These are phyloP conservation scores for Ptilorrhoa leucosticta DNA, from an alignment of 2,113 vertebrate species.

Conservation along the genomic window DNA sequence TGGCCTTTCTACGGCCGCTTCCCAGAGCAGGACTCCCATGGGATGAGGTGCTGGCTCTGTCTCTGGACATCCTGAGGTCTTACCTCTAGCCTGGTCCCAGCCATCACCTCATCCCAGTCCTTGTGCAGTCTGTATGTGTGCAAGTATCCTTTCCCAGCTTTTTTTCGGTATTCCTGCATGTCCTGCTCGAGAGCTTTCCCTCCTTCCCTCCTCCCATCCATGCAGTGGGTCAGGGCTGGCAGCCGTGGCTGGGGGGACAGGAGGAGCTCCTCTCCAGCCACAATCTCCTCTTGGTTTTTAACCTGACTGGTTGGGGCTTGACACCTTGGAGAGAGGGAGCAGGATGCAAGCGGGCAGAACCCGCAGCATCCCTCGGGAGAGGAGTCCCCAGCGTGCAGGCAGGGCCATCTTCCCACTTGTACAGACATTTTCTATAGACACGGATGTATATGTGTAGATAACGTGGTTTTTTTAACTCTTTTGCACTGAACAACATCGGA, in stretches of 20 bases:
- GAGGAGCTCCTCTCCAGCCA: background rate
- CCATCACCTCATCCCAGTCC: background rate
- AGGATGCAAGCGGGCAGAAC: background rate
- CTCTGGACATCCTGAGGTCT: background rate
- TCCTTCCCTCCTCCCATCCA: background rate
- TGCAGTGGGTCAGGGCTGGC: background rate
- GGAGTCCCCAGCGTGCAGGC: background rate
- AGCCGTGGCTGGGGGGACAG: background rate
- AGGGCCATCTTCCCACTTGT: conserved; percentile 22
- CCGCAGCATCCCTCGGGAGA: background rate
- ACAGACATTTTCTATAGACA: conserved; percentile 51
- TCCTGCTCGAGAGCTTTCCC: rapidly evolving
- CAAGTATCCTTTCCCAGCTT: background rate
- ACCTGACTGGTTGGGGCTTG: background rate
- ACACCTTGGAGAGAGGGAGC: background rate
- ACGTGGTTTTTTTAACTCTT: conserved; percentile 56
- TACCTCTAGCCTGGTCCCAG: background rate
- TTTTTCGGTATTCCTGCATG: background rate
- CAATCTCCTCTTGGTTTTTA: background rate
- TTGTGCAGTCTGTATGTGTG: rapidly evolving
- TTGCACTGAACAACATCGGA: conserved; percentile 46
- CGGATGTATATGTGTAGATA: conserved; percentile 63
- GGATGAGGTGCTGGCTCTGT: background rate
- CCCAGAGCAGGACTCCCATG: background rate
- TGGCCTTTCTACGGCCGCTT: background rate